Base-by-base conservation (phyloP, 2,888 invertebrate genomes). In the Erebia palarica region DNA sequence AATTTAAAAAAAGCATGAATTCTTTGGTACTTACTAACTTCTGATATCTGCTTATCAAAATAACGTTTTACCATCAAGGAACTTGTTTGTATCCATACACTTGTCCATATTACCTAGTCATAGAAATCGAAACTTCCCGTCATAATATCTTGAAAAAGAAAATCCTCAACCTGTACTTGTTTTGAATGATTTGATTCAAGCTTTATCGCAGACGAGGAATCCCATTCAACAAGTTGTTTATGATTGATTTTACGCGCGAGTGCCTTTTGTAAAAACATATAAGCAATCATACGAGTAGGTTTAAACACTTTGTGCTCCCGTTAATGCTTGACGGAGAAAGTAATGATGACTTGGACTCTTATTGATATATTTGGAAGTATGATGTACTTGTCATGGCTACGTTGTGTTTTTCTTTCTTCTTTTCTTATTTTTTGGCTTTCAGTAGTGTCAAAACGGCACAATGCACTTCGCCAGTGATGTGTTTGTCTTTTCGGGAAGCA, bases 171-270 rank as follows among this genome's bases (percentile, higher is more conserved):
- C 27, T 21, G 1, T 21, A 21, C 1, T 21, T 27, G 27, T 27
- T 3, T 27, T 3, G 3, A 27, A 27, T 27, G 27, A 36, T 36
- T 36, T 36, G 21, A 58, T 66, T 66, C 57, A 66, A 57, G 36
- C 13, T 66, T 21, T 58, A 42, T 14, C 21, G 47, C 44, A 58
- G 18, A 58, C 57, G 57, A 36, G 14, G 59, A 66, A 59, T 65
- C 71, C 58, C 68, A 61, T 73, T 71, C 60, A 68, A 53, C 57
- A 63, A 44, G 36, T 64, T 47, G 53, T 18, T 65, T 64, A 66
- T 69, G 71, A 71, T 67, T 69, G 60, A 70, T 71, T 70, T 70
- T 66, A 69, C 59, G 69, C 63, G 63, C 49, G 66, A 63, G 61
- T 21, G 69, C 18, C n/a, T 53, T 42, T 67, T 58, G 11, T 63